Conservation (phyloP, 2,797 vertebrate species). For the Gouania willdenowi region DNA sequence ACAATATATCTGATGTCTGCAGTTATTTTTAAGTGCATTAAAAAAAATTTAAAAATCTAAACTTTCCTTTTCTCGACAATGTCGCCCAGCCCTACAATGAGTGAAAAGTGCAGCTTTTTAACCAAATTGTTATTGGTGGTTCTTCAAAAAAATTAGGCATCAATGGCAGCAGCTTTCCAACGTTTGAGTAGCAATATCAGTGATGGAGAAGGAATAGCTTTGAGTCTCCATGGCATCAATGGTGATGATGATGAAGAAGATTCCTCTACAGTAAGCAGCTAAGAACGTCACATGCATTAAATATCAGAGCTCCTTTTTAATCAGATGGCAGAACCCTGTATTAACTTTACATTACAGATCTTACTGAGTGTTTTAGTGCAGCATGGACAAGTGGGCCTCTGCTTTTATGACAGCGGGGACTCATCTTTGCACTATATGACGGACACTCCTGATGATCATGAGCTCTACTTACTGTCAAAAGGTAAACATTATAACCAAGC, state of each 20-base stretch:
- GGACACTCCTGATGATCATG: slow-evolving; percentile 80
- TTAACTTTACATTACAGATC: slow-evolving; percentile 55
- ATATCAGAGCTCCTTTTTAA: not conserved
- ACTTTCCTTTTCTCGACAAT: too few species aligned
- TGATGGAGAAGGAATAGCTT: not conserved
- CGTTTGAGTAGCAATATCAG: too few species aligned
- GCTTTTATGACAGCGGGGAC: slow-evolving; percentile 87
- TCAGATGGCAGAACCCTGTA: not conserved
- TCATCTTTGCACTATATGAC: slow-evolving; percentile 85
- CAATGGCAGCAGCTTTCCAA: slow-evolving; percentile 32
- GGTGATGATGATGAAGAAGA: slow-evolving; percentile 57
- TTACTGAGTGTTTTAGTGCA: slow-evolving; percentile 85
- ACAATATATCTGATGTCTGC: too few species aligned
- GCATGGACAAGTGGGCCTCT: slow-evolving; percentile 79
- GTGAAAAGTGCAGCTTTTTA: too few species aligned
- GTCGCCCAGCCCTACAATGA: too few species aligned
- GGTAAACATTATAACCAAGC: slow-evolving; percentile 57
- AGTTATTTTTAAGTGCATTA: too few species aligned
- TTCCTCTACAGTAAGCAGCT: slow-evolving; percentile 49
- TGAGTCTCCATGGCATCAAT: slow-evolving; percentile 6
- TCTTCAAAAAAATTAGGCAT: not conserved
- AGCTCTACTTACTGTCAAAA: slow-evolving; percentile 82
- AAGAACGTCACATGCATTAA: not conserved
- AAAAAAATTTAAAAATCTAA: too few species aligned
- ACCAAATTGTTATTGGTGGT: not conserved